These are phyloP conservation scores for Entelurus aequoreus DNA, from an alignment of 2,113 vertebrate species.

Conservation along the genomic window DNA sequence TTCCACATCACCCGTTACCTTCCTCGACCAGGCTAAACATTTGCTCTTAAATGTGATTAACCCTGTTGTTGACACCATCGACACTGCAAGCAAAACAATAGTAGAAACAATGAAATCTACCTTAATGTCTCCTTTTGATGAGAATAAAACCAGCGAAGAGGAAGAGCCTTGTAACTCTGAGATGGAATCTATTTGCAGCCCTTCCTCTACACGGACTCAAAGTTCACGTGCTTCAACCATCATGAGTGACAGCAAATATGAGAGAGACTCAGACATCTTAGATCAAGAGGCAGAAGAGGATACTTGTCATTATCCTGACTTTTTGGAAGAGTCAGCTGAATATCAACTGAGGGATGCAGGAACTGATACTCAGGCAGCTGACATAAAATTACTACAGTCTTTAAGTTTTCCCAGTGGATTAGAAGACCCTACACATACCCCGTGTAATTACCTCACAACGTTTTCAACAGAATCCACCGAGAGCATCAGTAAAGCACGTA, in stretches of 20 bases:
- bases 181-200: background rate
- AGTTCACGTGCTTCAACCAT: too few relatives aligned
- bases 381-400: background rate
- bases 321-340: background rate
- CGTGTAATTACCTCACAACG: too few relatives aligned
- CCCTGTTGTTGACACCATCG: background rate
- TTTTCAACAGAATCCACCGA: background rate
- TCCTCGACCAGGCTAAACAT: background rate
- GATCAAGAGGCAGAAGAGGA: background rate
- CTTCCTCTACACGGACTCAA: background rate
- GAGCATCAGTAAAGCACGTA: background rate
- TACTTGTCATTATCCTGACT: background rate
- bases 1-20: background rate
- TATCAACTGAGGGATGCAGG: background rate
- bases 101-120: background rate
- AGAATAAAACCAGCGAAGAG: too few relatives aligned
- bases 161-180: background rate
- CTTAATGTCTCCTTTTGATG: background rate
- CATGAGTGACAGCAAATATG: background rate
- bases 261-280: background rate
- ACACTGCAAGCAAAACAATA: background rate
- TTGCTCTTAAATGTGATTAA: background rate
- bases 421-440: background rate
- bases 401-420: background rate
- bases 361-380: background rate